Evolutionary conservation across 2,888 invertebrate genomes (phyloP).

Genomic region (Bimastos eiseni): DNA sequence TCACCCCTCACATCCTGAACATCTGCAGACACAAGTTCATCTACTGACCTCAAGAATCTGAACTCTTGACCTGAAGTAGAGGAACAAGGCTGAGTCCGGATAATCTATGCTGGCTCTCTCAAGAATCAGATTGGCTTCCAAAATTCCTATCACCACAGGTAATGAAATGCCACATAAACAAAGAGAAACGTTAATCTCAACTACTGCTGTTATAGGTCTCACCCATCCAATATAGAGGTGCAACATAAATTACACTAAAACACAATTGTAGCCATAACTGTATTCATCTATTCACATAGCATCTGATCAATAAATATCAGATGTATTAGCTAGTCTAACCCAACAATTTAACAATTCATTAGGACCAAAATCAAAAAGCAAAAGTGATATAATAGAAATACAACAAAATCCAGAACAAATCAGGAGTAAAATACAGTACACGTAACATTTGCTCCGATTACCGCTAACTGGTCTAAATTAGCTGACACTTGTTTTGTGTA

Average conservation of each 20-base stretch:
- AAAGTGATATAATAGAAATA: too few species aligned
- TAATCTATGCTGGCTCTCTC: conserved; percentile 62
- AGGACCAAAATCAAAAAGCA: neutral
- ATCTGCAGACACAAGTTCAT: neutral
- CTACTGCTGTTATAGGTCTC: neutral
- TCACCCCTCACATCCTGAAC: neutral
- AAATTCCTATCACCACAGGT: conserved; percentile 61
- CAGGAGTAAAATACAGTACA: too few species aligned
- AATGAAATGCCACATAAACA: neutral
- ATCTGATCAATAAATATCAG: neutral
- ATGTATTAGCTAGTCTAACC: neutral
- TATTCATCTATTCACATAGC: neutral
- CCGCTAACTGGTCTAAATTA: too few species aligned
- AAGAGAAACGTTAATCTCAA: neutral
- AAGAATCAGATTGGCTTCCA: conserved; percentile 65
- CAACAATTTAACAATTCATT: neutral
- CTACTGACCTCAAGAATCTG: conserved; percentile 68
- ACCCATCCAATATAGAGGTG: neutral
- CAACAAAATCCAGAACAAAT: too few species aligned
- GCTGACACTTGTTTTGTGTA: too few species aligned
- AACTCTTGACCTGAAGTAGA: conserved; percentile 72
- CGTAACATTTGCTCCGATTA: too few species aligned
- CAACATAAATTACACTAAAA: neutral
- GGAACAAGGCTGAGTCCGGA: conserved; percentile 70
- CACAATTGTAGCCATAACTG: neutral